A percentile compares a stretch with the other conserved stretches of the same genome.
phyloP scores from a whole-genome alignment of 2,888 invertebrate species.

The Diarsia brunnea region DNA sequence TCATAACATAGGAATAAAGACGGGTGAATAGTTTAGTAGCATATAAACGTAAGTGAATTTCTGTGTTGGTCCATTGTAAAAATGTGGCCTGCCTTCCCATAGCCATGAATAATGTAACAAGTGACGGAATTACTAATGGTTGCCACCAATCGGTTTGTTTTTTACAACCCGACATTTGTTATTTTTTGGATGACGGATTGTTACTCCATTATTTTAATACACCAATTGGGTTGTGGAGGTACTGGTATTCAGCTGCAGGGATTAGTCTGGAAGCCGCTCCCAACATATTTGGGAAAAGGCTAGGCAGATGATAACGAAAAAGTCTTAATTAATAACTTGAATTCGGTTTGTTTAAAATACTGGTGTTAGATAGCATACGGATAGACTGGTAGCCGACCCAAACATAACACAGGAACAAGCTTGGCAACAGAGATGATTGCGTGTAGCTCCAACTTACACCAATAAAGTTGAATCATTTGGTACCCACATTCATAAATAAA shows the following conservation, averaged over 20 bases:
- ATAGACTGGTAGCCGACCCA: background rate
- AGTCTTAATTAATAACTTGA: no score
- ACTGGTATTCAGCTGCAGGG: no score
- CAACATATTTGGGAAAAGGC: no score
- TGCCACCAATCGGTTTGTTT: slow-evolving; percentile 58
- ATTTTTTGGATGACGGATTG: slow-evolving; percentile 32
- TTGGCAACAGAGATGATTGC: background rate
- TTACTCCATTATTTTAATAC: background rate
- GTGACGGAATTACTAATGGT: slow-evolving; percentile 66
- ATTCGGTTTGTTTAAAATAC: background rate
- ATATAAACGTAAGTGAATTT: slow-evolving; percentile 76
- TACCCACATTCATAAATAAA: background rate
- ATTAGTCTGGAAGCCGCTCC: no score
- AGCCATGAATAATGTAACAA: slow-evolving; percentile 70
- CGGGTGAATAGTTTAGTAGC: slow-evolving; percentile 63
- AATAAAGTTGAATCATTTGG: background rate
- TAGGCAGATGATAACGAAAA: no score
- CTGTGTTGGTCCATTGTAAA: slow-evolving; percentile 73
- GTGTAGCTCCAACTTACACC: background rate
- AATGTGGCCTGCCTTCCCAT: slow-evolving; percentile 62
- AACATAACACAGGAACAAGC: background rate
- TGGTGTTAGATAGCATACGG: background rate
- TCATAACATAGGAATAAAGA: slow-evolving; percentile 56
- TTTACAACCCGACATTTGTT: slow-evolving; percentile 54
- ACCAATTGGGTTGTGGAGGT: background rate